Conservation (phyloP, 2,888 invertebrate species). For the Drosophila bunnanda region DNA sequence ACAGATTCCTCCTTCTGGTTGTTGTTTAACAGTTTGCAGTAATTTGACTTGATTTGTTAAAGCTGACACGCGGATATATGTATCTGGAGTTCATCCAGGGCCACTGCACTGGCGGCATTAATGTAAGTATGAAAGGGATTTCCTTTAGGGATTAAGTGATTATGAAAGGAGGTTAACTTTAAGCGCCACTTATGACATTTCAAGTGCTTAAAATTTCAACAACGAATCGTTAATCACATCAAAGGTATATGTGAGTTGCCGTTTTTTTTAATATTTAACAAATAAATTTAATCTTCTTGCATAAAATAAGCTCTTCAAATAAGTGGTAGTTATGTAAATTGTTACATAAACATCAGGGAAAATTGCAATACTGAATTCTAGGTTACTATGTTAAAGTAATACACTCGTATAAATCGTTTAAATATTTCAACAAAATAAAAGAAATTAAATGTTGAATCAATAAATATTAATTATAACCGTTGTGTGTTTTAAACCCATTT, state of each 20-base stretch:
- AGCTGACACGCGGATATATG: conserved; percentile 62
- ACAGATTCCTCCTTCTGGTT: conserved; percentile 64
- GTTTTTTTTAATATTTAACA: background rate
- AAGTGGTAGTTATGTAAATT: background rate
- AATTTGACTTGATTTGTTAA: conserved; percentile 69
- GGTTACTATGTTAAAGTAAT: conserved; percentile 3
- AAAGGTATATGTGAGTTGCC: background rate
- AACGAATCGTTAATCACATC: conserved; percentile 8
- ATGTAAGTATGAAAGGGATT: conserved; percentile 10
- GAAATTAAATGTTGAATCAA: background rate
- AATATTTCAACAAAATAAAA: background rate
- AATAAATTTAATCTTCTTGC: background rate
- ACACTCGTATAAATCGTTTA: background rate
- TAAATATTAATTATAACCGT: background rate
- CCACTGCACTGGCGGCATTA: conserved; percentile 29
- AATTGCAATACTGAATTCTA: background rate
- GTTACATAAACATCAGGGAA: background rate
- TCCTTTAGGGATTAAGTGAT: conserved; percentile 5
- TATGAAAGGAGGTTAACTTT: background rate
- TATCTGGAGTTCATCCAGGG: conserved; percentile 15
- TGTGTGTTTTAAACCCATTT: conserved; percentile 4
- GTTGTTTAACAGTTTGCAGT: conserved; percentile 68
- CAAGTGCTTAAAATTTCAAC: background rate
- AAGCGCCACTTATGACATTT: conserved; percentile 24
- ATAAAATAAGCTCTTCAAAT: background rate